These are phyloP conservation scores for Porites cylindrica DNA, from an alignment of 92 coral and sea anemone genomes.

Conservation along the genomic window DNA sequence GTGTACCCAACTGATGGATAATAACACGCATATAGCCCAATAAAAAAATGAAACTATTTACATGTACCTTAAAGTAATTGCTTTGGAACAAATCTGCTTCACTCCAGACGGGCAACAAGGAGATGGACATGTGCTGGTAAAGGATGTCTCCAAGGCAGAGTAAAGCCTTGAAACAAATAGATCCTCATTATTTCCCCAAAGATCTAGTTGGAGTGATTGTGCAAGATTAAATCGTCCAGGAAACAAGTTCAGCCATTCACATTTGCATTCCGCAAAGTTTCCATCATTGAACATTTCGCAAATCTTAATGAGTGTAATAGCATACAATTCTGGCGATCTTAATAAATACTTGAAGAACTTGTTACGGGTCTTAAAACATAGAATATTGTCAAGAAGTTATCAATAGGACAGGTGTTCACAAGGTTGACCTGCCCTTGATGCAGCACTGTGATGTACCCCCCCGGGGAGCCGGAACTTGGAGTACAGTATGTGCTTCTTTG, in stretches of 20 bases:
- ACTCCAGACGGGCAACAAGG: slow-evolving; percentile 45
- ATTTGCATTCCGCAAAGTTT: slow-evolving; percentile 29
- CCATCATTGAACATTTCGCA: slow-evolving; percentile 21
- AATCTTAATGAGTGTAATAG: slow-evolving; percentile 30
- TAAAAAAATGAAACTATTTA: neutral
- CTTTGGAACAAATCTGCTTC: slow-evolving; percentile 32
- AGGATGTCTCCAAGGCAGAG: slow-evolving; percentile 31
- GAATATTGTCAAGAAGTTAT: slow-evolving; percentile 59
- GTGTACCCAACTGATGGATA: slow-evolving; percentile 21
- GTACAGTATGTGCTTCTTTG: slow-evolving; percentile 7
- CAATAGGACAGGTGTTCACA: slow-evolving; percentile 54
- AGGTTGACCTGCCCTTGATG: slow-evolving; percentile 22
- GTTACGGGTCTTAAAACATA: slow-evolving; percentile 31
- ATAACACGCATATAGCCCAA: slow-evolving; percentile 4
- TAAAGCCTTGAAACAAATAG: slow-evolving; percentile 42
- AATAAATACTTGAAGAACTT: slow-evolving; percentile 16
- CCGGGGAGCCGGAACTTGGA: slow-evolving; percentile 57
- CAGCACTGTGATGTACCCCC: slow-evolving; percentile 43
- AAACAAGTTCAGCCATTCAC: slow-evolving; percentile 25
- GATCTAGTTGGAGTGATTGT: slow-evolving; percentile 17
- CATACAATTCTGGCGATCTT: slow-evolving; percentile 33
- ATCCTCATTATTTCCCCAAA: slow-evolving; percentile 52
- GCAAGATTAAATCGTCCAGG: slow-evolving; percentile 30
- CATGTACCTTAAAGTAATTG: slow-evolving; percentile 40
- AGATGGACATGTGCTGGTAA: slow-evolving; percentile 38